A percentile compares a stretch with the other conserved stretches of the same genome.
Evolutionary conservation across 2,888 invertebrate genomes (phyloP).

Genomic region (Labia minor): DNA sequence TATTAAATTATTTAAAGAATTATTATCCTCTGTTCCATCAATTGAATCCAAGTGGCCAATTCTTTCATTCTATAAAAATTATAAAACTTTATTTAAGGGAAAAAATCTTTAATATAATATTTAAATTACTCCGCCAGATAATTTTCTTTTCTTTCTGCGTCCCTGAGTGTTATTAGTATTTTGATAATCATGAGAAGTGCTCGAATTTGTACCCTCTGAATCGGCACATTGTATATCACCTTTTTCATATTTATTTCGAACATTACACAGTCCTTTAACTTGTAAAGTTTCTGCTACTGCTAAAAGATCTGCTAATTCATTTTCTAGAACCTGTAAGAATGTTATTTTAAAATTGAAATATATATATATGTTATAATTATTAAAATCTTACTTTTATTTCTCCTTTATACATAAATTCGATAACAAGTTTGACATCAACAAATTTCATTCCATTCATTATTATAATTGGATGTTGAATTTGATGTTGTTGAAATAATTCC

Average conservation of each 20-base stretch:
- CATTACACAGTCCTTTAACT: slow-evolving; percentile 40
- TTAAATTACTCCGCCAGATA: slow-evolving; percentile 1
- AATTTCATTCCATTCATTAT: slow-evolving; percentile 39
- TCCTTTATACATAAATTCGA: slow-evolving; percentile 42
- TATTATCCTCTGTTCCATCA: slow-evolving; percentile 22
- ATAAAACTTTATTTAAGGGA: not conserved
- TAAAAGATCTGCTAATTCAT: slow-evolving; percentile 37
- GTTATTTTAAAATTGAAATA: not conserved
- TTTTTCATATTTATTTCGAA: slow-evolving; percentile 33
- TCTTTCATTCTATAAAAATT: not conserved
- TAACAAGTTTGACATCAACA: slow-evolving; percentile 36
- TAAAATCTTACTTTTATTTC: slow-evolving; percentile 37
- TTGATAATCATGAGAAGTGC: not conserved
- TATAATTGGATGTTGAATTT: slow-evolving; percentile 37
- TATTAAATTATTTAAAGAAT: slow-evolving; percentile 20
- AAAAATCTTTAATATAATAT: not conserved
- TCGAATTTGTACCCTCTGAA: not conserved
- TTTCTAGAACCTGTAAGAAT: slow-evolving; percentile 32
- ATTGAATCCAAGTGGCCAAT: slow-evolving; percentile 15
- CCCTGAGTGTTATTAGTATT: not conserved
- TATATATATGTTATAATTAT: too few relatives aligned
- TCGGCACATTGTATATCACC: slow-evolving; percentile 26
- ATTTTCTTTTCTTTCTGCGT: slow-evolving; percentile 16
- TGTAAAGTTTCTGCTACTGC: slow-evolving; percentile 38
- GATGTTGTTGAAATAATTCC: slow-evolving; percentile 37